phyloP scores from a whole-genome alignment of 2,888 invertebrate species.

The Epistrophella euchroma region DNA sequence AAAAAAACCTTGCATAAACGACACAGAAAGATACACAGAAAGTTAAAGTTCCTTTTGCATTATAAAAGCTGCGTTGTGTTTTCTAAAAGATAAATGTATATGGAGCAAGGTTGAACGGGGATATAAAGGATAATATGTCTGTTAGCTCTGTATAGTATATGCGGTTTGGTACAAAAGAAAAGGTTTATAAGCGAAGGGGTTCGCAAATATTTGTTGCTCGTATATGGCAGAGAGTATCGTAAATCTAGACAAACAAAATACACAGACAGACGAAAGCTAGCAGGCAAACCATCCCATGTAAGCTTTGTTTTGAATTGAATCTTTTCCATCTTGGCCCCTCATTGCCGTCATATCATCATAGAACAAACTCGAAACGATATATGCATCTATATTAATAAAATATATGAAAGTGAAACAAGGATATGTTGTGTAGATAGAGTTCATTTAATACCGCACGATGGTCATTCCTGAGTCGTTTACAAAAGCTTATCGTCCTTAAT shows the following conservation, averaged over 20 bases:
- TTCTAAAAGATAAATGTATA: slow-evolving; percentile 31
- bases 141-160: slow-evolving; percentile 20
- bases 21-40: slow-evolving; percentile 33
- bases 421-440: slow-evolving; percentile 1
- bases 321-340: slow-evolving; percentile 17
- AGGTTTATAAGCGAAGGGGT: slow-evolving; percentile 64
- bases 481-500: slow-evolving; percentile 28
- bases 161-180: slow-evolving; percentile 54
- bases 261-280: slow-evolving; percentile 1
- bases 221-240: not conserved
- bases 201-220: slow-evolving; percentile 66
- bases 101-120: slow-evolving; percentile 50
- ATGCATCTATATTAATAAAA: not conserved
- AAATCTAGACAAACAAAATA: slow-evolving; percentile 27
- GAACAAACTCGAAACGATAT: slow-evolving; percentile 23
- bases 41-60: slow-evolving; percentile 28
- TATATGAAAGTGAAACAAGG: slow-evolving; percentile 13
- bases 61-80: slow-evolving; percentile 39
- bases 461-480: slow-evolving; percentile 39
- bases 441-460: slow-evolving; percentile 26
- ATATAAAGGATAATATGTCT: slow-evolving; percentile 9
- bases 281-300: not conserved
- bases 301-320: slow-evolving; percentile 44
- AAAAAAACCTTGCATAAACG: slow-evolving; percentile 19
- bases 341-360: slow-evolving; percentile 17